A percentile compares a stretch with the other conserved stretches of the same genome.
These are phyloP conservation scores for Drosophila prostipennis DNA, from an alignment of 2,888 invertebrate genomes.

Conservation along the genomic window DNA sequence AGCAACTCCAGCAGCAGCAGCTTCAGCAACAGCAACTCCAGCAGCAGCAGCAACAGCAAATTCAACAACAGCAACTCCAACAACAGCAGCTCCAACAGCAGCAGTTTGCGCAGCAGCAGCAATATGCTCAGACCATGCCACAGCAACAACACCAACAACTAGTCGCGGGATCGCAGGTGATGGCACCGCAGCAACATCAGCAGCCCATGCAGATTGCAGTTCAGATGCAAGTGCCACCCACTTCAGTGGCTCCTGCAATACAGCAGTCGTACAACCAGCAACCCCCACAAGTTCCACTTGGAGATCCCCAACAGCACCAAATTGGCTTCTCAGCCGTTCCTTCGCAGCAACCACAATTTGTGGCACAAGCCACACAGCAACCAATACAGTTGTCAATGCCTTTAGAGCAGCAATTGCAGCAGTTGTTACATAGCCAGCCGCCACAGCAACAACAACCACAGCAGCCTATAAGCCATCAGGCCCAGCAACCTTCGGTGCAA, in stretches of 20 bases:
- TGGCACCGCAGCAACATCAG: slow-evolving; percentile 81
- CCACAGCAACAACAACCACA: slow-evolving; percentile 40
- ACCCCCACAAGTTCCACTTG: slow-evolving; percentile 35
- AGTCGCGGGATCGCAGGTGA: slow-evolving; percentile 81
- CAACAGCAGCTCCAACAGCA: slow-evolving; percentile 69
- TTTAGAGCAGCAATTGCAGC: slow-evolving; percentile 65
- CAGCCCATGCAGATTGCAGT: slow-evolving; percentile 65
- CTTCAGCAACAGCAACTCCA: slow-evolving; percentile 30
- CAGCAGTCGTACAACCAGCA: slow-evolving; percentile 61
- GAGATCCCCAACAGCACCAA: slow-evolving; percentile 52
- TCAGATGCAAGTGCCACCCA: slow-evolving; percentile 64
- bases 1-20: slow-evolving; percentile 52
- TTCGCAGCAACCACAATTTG: slow-evolving; percentile 39
- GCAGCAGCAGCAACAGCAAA: slow-evolving; percentile 50
- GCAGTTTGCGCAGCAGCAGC: slow-evolving; percentile 85
- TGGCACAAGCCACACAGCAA: slow-evolving; percentile 55
- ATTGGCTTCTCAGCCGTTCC: slow-evolving; percentile 50
- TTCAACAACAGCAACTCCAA: slow-evolving; percentile 62
- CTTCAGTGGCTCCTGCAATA: slow-evolving; percentile 49
- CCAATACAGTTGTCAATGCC: slow-evolving; percentile 57
- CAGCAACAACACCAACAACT: slow-evolving; percentile 83
- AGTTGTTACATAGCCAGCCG: slow-evolving; percentile 59
- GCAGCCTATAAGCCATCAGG: slow-evolving; percentile 46
- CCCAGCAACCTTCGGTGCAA: slow-evolving; percentile 20
- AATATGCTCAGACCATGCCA: slow-evolving; percentile 83